Conservation (phyloP, 2,113 vertebrate genomes). For the Pipra filicauda region DNA sequence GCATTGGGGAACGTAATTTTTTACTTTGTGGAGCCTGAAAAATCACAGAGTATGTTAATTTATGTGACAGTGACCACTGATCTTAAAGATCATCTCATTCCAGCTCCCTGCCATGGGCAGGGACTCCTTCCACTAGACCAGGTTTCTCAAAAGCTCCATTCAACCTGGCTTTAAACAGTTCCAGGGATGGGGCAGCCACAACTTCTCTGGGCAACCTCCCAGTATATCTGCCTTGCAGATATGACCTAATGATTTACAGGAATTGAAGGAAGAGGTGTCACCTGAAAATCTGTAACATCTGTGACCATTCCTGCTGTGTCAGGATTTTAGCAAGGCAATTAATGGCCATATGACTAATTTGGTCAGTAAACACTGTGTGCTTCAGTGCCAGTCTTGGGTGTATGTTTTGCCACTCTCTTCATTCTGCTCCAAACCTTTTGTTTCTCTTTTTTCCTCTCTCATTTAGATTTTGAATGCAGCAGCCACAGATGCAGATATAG, state of each 20-base stretch:
- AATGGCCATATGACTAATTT: background rate
- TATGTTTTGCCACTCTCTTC: background rate
- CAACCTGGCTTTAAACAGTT: background rate
- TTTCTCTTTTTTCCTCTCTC: background rate
- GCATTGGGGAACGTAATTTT: fast-evolving
- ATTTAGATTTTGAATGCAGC: conserved; percentile 53
- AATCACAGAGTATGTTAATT: background rate
- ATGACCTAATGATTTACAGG: background rate
- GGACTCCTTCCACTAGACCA: background rate
- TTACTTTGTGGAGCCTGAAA: background rate
- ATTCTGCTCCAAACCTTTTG: background rate
- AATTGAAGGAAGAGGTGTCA: background rate
- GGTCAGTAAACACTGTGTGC: background rate
- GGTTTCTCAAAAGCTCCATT: background rate
- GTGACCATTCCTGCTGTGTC: background rate
- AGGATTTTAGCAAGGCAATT: background rate
- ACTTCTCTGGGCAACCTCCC: background rate
- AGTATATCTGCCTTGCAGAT: background rate
- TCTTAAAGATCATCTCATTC: background rate
- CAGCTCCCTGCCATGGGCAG: background rate
- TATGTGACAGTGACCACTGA: background rate
- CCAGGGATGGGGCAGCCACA: background rate
- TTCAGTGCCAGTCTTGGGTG: background rate
- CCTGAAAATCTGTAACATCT: background rate
- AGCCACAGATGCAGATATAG: conserved; percentile 55